Conservation (phyloP, 2,113 vertebrate genomes). For the Xyliphius kryptos region DNA sequence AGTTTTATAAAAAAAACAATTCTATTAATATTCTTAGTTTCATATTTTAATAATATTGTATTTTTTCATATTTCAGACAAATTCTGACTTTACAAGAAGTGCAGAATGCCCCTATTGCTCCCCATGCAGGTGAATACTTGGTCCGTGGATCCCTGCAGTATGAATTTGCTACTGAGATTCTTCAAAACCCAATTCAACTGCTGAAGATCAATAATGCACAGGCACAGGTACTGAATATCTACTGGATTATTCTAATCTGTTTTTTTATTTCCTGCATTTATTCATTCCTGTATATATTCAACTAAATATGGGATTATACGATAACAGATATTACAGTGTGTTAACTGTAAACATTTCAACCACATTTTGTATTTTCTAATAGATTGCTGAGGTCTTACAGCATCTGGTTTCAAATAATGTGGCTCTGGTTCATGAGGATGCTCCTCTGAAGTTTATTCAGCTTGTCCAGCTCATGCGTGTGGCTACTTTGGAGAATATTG, state of each 20-base stretch:
- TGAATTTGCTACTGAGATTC: constrained; percentile 55
- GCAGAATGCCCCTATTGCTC: constrained; percentile 29
- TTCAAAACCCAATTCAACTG: constrained; percentile 66
- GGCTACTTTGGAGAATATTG: constrained; percentile 45
- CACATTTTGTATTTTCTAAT: not conserved
- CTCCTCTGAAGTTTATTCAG: constrained; percentile 65
- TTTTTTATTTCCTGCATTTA: no score
- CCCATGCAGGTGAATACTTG: constrained; percentile 39
- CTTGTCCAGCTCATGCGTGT: constrained; percentile 64
- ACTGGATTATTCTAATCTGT: no score
- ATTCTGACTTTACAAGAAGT: constrained; percentile 58
- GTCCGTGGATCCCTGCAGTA: constrained; percentile 61
- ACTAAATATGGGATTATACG: no score
- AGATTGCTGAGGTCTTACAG: constrained; percentile 65
- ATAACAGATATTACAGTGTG: no score
- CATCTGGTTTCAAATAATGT: constrained; percentile 62
- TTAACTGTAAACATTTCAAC: no score
- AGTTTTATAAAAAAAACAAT: not conserved
- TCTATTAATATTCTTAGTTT: not conserved
- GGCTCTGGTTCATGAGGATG: constrained; percentile 60
- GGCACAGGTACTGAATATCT: constrained; percentile 56
- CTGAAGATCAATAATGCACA: constrained; percentile 57
- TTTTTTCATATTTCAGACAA: constrained; percentile 58
- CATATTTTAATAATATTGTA: not conserved
- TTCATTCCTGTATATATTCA: no score